Conservation (phyloP, 37 sponge, comb jelly and placozoan species). For the Diacarnus erythraeanus region DNA sequence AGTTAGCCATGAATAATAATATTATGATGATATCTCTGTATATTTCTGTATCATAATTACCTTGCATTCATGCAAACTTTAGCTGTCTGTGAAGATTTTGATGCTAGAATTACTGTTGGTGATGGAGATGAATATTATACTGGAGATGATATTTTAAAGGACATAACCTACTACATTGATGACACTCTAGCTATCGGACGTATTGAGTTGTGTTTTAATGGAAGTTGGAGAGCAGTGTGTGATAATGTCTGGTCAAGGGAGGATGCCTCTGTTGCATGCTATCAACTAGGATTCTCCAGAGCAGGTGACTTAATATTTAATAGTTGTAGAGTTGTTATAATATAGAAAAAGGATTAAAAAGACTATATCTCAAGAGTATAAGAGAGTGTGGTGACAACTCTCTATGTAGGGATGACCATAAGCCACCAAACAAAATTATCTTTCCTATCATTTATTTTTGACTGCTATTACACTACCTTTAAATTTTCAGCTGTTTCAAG, state of each 20-base stretch:
- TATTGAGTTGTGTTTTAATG: neutral
- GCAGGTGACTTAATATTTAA: neutral
- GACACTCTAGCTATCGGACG: neutral
- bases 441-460: too few species aligned
- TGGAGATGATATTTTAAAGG: conserved; percentile 13
- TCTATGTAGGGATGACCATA: too few species aligned
- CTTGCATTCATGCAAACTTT: neutral
- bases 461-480: too few species aligned
- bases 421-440: too few species aligned
- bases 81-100: neutral
- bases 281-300: neutral
- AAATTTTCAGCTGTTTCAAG: too few species aligned
- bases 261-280: conserved; percentile 4
- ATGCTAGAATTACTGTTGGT: conserved; percentile 2
- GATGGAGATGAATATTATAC: neutral
- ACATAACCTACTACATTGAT: neutral
- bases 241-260: neutral
- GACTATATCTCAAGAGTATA: too few species aligned
- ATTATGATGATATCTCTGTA: too few species aligned
- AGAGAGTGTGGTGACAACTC: too few species aligned
- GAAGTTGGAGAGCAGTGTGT: neutral
- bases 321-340: too few species aligned
- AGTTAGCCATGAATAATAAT: too few species aligned
- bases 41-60: too few species aligned
- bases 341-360: neutral